Percentiles rank a stretch among this genome's conserved stretches.
phyloP scores from a whole-genome alignment of 2,888 invertebrate genomes.

The Resseliella maxima region DNA sequence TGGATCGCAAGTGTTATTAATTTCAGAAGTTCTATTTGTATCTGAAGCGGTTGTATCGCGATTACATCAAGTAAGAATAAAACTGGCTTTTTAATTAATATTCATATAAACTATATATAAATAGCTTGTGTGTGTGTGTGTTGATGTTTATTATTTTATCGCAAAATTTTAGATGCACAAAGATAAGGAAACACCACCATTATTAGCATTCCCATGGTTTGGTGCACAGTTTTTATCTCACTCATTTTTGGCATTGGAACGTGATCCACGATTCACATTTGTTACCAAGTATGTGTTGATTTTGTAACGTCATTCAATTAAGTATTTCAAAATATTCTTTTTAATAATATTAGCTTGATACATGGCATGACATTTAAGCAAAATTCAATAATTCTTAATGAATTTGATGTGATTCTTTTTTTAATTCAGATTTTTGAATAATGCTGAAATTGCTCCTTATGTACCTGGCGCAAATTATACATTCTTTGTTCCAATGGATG shows the following conservation, averaged over 20 bases:
- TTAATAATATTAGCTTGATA: too few species aligned
- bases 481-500: constrained; percentile 77
- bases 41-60: constrained; percentile 73
- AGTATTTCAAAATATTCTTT: not conserved
- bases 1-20: constrained; percentile 74
- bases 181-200: constrained; percentile 75
- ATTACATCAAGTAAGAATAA: constrained; percentile 69
- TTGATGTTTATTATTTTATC: not conserved
- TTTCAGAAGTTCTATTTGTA: constrained; percentile 73
- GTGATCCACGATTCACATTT: constrained; percentile 71
- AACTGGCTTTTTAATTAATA: not conserved
- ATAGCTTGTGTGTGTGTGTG: not conserved
- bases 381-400: too few species aligned
- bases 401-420: not conserved
- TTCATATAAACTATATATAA: not conserved
- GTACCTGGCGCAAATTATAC: constrained; percentile 76
- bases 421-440: constrained; percentile 70
- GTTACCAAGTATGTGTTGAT: constrained; percentile 72
- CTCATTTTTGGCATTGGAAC: constrained; percentile 72
- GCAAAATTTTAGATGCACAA: constrained; percentile 68
- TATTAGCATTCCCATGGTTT: constrained; percentile 75
- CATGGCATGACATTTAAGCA: not conserved
- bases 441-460: constrained; percentile 73
- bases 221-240: constrained; percentile 75
- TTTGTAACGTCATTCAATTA: too few species aligned